Percentiles rank a stretch among this genome's conserved stretches.
Conservation (phyloP, 1,140 invertebrate species). For the Hylaeus volcanicus region DNA sequence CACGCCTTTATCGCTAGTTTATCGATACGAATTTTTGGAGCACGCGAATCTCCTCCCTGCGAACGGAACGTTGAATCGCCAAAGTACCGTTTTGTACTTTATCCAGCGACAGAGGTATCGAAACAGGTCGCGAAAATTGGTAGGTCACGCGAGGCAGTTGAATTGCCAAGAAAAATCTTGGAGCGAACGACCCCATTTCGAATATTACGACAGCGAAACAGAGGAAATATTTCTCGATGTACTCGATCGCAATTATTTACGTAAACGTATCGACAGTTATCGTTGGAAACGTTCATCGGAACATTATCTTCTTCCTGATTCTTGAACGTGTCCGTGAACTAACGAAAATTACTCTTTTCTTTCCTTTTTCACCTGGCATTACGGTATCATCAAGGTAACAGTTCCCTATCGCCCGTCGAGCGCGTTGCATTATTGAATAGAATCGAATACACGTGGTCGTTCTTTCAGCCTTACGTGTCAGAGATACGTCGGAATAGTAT, state of each 20-base stretch:
- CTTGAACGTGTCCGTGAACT: neutral
- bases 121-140: constrained; percentile 62
- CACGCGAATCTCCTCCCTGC: no score
- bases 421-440: constrained; percentile 38
- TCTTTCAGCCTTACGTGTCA: neutral
- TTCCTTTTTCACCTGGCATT: neutral
- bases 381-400: constrained; percentile 33
- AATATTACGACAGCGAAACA: neutral
- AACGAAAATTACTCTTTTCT: neutral
- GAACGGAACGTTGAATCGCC: no score
- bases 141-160: constrained; percentile 45
- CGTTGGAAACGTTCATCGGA: neutral
- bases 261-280: neutral
- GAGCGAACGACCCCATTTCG: constrained; percentile 18
- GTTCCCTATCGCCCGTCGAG: constrained; percentile 30
- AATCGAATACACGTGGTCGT: neutral
- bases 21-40: no score
- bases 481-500: neutral
- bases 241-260: neutral
- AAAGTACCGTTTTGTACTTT: no score
- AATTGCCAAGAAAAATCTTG: neutral
- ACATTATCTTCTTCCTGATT: neutral
- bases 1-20: no score
- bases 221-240: neutral
- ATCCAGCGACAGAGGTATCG: no score